Evolutionary conservation across 2,113 vertebrate genomes (phyloP), one percentile per base, ranked within the genome.

Genomic region (Steatornis caripensis): DNA sequence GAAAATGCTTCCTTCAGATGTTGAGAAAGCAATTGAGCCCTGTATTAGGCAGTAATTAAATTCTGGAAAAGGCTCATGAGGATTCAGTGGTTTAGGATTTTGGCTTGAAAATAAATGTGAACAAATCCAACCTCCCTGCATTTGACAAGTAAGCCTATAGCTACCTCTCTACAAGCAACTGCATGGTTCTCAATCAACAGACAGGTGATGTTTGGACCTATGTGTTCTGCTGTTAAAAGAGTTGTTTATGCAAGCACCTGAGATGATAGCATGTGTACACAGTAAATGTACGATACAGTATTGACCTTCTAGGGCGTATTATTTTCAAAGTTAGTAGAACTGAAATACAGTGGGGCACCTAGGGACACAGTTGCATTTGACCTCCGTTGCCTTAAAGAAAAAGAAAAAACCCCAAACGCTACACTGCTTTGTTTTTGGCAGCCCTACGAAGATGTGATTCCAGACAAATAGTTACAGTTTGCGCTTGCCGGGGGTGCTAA

Each of bases 401-500:
- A 83, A 54, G 43, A 39, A 69, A 84, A 89, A 20, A n/a, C n/a
- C 20, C 30, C 23, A 43, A 61, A 54, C 0, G 0, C 37, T 39
- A 15, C 34, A 7, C 8, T 43, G 2, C 39, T 81, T 62, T 17
- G 43, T 65, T 75, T 72, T 54, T 93, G 87, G 87, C 60, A 93
- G n/a, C 39, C 61, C 57, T 60, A 5, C 0, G 0, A 71, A 89
- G 53, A 65, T 29, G 34, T 0, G 0, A 41, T 77, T 81, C n/a
- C 76, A 94, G 80, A 89, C 89, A 87, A 87, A 71, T 22, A 48
- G 41, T 87, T 89, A 65, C 14, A 34, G 64, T 49, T 69, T 70
- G 61, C 81, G 55, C 55, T 89, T 95, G 49, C 91, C 68, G 51
- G 62, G 36, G 27, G 10, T 48, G 46, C 65, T 61, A 65, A 74